Base-by-base conservation (phyloP, 2,113 vertebrate species). In the Uria lomvia region DNA sequence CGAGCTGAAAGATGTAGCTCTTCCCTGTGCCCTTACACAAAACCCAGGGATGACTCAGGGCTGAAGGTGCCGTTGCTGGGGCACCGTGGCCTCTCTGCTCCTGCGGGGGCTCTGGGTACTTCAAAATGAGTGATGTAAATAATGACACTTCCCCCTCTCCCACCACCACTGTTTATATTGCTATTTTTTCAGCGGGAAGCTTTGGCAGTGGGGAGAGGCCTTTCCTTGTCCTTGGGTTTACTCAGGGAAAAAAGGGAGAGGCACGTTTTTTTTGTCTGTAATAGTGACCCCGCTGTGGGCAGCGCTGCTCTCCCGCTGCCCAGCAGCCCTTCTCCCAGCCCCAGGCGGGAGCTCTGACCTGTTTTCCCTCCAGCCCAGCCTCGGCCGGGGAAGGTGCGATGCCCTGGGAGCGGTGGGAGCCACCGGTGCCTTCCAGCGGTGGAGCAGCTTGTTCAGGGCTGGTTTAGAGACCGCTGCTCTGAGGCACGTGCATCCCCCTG, bases 311-410 rank as follows among this genome's bases (percentile, higher is more conserved):
- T 65, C 15, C 14, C 1, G 11, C 30, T 8, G 2, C 24, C 8
- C 45, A 15, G 68, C 26, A 5, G n/a, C 43, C 2, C 6, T 30
- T 63, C 71, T 43, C 11, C 60, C 65, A n/a, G 72, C 47, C 72
- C 1, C 4, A 21, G 40, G 58, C 30, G 14, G 30, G 47, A 45
- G 53, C 71, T 49, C 45, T 2, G 13, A 15, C 36, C 67, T 15
- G 9, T 42, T 21, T 15, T 52, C 50, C 56, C 36, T 43, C 22
- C 4, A 22, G 77, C 38, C 4, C n/a, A 32, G 15, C 12, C 27
- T 11, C 2, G 0, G 30, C 52, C 26, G 9, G 10, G 62, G 50
- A 8, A 22, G 68, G 62, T 2, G 5, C 0, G 1, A 8, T 26
- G 52, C 70, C 40, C 1, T 1, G 11, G 56, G 23, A 34, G 45